These are phyloP conservation scores for Drosophila repleta DNA, from an alignment of 1,140 invertebrate species.

Conservation along the genomic window DNA sequence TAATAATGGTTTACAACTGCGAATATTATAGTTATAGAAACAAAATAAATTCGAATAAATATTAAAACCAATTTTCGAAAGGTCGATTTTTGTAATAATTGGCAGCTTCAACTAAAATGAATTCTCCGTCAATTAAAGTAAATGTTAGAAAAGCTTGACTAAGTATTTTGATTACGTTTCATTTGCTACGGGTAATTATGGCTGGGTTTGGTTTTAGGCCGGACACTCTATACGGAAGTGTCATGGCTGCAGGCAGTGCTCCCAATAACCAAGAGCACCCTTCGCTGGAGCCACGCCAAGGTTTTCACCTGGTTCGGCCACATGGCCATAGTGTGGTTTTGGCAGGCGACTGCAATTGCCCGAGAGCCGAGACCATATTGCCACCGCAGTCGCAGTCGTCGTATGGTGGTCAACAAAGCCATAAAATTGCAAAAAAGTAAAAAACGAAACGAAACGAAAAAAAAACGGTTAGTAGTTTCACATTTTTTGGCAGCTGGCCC, in stretches of 20 bases:
- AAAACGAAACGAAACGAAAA: constrained; percentile 6
- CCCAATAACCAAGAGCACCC: constrained; percentile 37
- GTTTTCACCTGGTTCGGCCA: constrained; percentile 43
- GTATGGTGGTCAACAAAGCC: constrained; percentile 37
- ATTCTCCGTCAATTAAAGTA: no score
- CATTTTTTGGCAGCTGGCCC: constrained; percentile 59
- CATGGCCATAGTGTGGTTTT: constrained; percentile 56
- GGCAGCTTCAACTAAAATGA: neutral
- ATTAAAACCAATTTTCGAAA: neutral
- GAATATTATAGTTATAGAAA: neutral
- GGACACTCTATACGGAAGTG: constrained; percentile 34
- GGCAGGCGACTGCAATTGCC: constrained; percentile 58
- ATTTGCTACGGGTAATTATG: constrained; percentile 12
- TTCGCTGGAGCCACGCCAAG: constrained; percentile 53
- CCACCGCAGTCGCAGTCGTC: constrained; percentile 5
- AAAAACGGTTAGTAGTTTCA: constrained; percentile 58
- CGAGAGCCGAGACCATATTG: constrained; percentile 26
- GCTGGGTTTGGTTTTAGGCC: neutral
- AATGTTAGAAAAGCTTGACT: no score
- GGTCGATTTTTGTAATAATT: neutral
- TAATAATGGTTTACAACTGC: no score
- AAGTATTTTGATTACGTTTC: constrained; percentile 1
- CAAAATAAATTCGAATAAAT: neutral
- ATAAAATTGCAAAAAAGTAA: constrained; percentile 39
- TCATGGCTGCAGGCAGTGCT: constrained; percentile 12